Conservation (phyloP, 1,140 invertebrate genomes). For the Eueides isabella region DNA sequence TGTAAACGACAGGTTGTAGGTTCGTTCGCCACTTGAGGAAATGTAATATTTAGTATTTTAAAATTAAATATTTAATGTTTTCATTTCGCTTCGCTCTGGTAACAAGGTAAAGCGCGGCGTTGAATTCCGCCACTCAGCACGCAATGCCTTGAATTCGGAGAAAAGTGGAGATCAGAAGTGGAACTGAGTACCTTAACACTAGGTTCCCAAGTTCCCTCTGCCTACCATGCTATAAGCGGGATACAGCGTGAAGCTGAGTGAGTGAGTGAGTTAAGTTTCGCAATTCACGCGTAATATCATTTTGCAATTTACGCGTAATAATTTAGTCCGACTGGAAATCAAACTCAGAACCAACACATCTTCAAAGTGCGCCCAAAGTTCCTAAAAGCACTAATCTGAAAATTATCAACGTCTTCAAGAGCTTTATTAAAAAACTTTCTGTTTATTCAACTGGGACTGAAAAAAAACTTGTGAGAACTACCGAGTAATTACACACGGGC, state of each 20-base stretch:
- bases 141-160: not conserved
- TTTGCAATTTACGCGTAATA: too few relatives aligned
- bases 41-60: too few relatives aligned
- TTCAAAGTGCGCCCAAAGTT: not conserved
- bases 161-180: too few relatives aligned
- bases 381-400: not conserved
- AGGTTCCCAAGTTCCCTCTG: not conserved
- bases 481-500: not conserved
- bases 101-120: too few relatives aligned
- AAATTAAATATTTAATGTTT: too few relatives aligned
- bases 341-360: not conserved
- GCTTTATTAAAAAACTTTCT: conserved; percentile 10
- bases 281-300: too few relatives aligned
- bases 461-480: not conserved
- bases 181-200: not conserved
- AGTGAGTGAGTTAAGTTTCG: too few relatives aligned
- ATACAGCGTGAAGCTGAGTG: not conserved
- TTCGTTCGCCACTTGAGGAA: too few relatives aligned
- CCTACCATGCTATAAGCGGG: not conserved
- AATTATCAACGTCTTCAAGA: conserved; percentile 8
- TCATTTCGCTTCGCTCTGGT: too few relatives aligned
- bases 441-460: conserved; percentile 7
- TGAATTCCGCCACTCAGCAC: too few relatives aligned
- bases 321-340: not conserved
- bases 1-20: too few relatives aligned